Evolutionary conservation across 2,888 invertebrate genomes (phyloP).

Genomic region (Alentia gelatinosa): DNA sequence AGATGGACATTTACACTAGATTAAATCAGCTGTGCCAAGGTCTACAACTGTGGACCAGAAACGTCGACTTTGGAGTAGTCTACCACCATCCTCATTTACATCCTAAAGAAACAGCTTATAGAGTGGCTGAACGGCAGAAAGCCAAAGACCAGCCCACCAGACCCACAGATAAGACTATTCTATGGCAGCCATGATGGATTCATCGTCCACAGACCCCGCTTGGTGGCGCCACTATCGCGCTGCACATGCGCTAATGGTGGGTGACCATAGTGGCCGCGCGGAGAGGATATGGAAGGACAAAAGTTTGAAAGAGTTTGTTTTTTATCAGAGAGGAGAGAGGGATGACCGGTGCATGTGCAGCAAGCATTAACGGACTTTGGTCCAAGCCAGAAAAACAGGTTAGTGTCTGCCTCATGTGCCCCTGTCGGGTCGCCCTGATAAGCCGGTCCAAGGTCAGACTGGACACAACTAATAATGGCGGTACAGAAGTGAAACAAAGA

Average conservation of each 20-base stretch:
- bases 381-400: too few species aligned
- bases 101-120: background rate
- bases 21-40: too few species aligned
- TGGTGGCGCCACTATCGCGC: background rate
- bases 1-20: too few species aligned
- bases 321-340: too few species aligned
- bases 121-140: background rate
- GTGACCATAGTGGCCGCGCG: background rate
- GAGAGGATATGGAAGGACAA: background rate
- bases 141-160: background rate
- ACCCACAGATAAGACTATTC: background rate
- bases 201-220: background rate
- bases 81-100: background rate
- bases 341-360: too few species aligned
- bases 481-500: too few species aligned
- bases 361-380: background rate
- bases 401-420: too few species aligned
- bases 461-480: too few species aligned
- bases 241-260: background rate
- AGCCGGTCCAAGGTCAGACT: too few species aligned
- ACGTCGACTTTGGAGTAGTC: too few species aligned
- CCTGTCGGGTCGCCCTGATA: too few species aligned
- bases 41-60: too few species aligned
- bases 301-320: background rate
- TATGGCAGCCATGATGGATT: constrained; percentile 11